These are phyloP conservation scores for Epirrhoe alternata DNA, from an alignment of 2,888 invertebrate genomes.

Conservation along the genomic window DNA sequence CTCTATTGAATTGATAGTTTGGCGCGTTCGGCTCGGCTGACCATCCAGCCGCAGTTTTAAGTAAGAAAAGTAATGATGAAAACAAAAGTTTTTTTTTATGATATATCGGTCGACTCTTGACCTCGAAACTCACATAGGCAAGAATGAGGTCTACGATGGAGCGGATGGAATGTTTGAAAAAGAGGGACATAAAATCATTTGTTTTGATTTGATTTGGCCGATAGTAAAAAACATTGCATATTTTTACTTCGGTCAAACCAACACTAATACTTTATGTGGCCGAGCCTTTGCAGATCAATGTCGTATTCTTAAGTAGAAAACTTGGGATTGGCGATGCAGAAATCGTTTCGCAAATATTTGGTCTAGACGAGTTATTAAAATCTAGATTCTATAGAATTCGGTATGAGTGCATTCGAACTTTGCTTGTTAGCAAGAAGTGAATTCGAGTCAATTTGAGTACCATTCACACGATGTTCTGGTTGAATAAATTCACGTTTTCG, in stretches of 20 bases:
- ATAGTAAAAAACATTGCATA: neutral
- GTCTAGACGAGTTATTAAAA: constrained; percentile 83
- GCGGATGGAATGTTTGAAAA: too few relatives aligned
- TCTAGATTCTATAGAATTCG: constrained; percentile 66
- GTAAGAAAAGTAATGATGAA: too few relatives aligned
- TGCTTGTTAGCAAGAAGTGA: constrained; percentile 27
- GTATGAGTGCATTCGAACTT: constrained; percentile 61
- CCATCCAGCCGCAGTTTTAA: too few relatives aligned
- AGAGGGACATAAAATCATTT: too few relatives aligned
- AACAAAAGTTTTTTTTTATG: too few relatives aligned
- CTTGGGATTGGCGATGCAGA: constrained; percentile 70
- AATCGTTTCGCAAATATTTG: constrained; percentile 67
- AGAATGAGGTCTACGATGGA: too few relatives aligned
- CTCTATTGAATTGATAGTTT: too few relatives aligned
- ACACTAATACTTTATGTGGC: constrained; percentile 3
- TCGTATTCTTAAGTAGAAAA: constrained; percentile 67
- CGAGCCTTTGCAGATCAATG: constrained; percentile 67
- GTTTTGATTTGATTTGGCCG: too few relatives aligned
- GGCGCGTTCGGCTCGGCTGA: too few relatives aligned
- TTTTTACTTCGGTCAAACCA: neutral
- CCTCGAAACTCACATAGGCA: too few relatives aligned
- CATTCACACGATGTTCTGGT: constrained; percentile 34
- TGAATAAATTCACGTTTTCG: constrained; percentile 15
- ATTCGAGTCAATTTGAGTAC: constrained; percentile 27
- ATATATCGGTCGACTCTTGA: too few relatives aligned